Conservation (phyloP, 2,888 invertebrate genomes). For the Plagodis dolabraria region DNA sequence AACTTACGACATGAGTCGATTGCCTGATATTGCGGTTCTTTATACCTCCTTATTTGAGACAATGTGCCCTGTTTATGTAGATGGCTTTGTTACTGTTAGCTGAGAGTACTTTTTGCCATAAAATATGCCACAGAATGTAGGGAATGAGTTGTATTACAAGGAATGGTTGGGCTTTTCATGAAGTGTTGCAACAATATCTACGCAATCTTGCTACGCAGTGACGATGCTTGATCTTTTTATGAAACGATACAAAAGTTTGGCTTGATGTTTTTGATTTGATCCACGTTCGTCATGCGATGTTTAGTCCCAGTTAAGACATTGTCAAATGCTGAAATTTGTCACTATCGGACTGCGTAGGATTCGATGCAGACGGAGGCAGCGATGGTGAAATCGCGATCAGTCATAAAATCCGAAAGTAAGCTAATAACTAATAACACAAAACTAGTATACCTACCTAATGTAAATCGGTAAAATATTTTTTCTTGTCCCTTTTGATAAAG, state of each 20-base stretch:
- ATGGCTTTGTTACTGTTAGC: conserved; percentile 10
- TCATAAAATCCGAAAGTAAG: too few relatives aligned
- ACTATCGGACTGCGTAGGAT: too few relatives aligned
- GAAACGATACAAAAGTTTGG: background rate
- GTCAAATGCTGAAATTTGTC: too few relatives aligned
- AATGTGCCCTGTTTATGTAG: conserved; percentile 14
- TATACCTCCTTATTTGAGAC: conserved; percentile 21
- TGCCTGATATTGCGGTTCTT: conserved; percentile 23
- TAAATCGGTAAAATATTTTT: too few relatives aligned
- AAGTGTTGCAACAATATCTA: background rate
- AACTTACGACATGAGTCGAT: conserved; percentile 33
- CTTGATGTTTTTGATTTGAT: too few relatives aligned
- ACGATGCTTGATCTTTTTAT: background rate
- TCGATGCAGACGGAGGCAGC: too few relatives aligned
- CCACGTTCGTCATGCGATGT: too few relatives aligned
- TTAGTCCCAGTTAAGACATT: too few relatives aligned
- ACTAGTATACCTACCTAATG: too few relatives aligned
- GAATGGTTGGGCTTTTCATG: conserved; percentile 3
- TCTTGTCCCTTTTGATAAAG: too few relatives aligned
- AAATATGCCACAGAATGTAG: conserved; percentile 9
- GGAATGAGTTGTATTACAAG: conserved; percentile 7
- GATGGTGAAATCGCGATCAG: too few relatives aligned
- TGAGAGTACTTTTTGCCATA: conserved; percentile 19
- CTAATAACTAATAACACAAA: too few relatives aligned
- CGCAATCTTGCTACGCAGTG: background rate